A percentile compares a stretch with the other conserved stretches of the same genome.
Conservation (phyloP, 2,797 vertebrate genomes). For the Remorina albescens region DNA sequence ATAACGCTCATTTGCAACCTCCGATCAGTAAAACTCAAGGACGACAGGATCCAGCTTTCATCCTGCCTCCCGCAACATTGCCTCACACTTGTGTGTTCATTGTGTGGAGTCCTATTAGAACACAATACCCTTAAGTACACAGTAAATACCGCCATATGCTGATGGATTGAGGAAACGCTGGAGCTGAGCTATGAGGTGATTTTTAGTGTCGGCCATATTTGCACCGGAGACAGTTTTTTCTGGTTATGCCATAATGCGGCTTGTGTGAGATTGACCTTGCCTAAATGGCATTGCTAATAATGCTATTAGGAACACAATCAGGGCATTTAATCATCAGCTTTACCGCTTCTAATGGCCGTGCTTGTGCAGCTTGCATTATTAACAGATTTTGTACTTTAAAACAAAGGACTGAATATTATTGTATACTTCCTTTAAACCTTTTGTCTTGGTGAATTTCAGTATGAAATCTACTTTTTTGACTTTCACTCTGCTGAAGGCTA, state of each 20-base stretch:
- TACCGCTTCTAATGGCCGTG: conserved; percentile 54
- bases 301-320: conserved; percentile 63
- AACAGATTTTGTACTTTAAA: conserved; percentile 41
- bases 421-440: conserved; percentile 18
- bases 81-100: background rate
- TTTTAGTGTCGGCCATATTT: conserved; percentile 26
- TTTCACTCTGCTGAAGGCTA: conserved; percentile 23
- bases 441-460: conserved; percentile 25
- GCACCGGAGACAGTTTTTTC: conserved; percentile 49
- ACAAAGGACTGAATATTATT: conserved; percentile 23
- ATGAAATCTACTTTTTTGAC: conserved; percentile 23
- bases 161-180: conserved; percentile 27
- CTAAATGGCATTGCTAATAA: conserved; percentile 77
- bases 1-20: conserved; percentile 33
- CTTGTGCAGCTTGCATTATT: conserved; percentile 28
- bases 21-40: conserved; percentile 19
- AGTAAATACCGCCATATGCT: conserved; percentile 14
- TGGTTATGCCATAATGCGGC: conserved; percentile 67
- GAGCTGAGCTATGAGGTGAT: conserved; percentile 41
- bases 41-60: conserved; percentile 17
- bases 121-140: conserved; percentile 20
- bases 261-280: conserved; percentile 78
- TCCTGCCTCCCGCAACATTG: conserved; percentile 5
- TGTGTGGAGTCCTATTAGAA: background rate
- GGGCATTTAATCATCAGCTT: conserved; percentile 70